A percentile compares a stretch with the other conserved stretches of the same genome.
Evolutionary conservation across 2,113 vertebrate genomes (phyloP).

Genomic region (Notothenia rossii): DNA sequence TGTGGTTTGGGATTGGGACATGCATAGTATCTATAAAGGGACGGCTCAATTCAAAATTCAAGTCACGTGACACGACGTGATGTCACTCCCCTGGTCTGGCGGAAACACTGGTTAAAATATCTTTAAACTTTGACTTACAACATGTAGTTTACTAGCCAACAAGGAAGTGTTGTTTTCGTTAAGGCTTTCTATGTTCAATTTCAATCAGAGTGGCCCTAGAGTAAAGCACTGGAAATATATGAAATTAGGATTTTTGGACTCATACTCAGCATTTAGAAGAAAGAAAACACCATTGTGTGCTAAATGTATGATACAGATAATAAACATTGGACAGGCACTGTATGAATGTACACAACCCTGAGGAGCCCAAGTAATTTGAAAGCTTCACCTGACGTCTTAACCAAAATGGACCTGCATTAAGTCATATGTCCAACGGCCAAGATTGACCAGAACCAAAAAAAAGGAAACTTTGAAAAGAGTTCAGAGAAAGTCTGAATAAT

Average conservation of each 20-base stretch:
- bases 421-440: constrained; percentile 9
- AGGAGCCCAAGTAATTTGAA: not conserved
- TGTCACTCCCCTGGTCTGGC: no score
- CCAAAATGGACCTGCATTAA: not conserved
- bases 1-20: no score
- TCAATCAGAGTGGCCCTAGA: no score
- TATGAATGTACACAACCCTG: not conserved
- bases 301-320: not conserved
- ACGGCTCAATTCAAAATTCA: no score
- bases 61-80: no score
- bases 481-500: not conserved
- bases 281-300: not conserved
- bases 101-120: no score
- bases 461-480: not conserved
- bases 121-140: not conserved
- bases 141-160: not conserved
- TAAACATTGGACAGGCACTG: not conserved
- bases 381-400: constrained; percentile 9
- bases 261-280: not conserved
- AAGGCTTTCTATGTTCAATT: no score
- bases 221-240: not conserved
- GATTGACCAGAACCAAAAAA: not conserved
- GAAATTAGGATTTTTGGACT: not conserved
- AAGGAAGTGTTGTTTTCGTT: not conserved
- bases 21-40: no score